phyloP scores from a whole-genome alignment of 1,140 invertebrate genomes.

The Aradophagus sp. region DNA sequence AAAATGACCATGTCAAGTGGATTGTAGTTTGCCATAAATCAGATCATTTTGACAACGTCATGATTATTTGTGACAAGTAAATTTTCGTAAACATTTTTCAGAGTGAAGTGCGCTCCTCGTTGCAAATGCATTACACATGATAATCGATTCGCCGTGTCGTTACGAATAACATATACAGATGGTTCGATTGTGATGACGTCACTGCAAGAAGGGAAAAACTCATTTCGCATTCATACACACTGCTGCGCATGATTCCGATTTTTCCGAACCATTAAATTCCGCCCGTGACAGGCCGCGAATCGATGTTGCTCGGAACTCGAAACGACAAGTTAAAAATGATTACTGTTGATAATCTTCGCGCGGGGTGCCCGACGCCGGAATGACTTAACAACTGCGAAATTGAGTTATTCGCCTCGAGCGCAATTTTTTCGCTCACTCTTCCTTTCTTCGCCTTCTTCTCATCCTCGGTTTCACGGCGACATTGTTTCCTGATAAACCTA shows the following conservation, averaged over 20 bases:
- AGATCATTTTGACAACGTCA: no score
- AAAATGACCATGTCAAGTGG: no score
- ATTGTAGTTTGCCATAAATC: neutral
- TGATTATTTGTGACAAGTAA: no score
- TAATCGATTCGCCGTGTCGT: conserved; percentile 41
- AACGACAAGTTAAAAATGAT: conserved; percentile 72
- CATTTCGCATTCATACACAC: conserved; percentile 72
- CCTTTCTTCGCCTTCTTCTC: no score
- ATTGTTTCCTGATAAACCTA: no score
- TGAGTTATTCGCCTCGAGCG: no score
- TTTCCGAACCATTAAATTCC: conserved; percentile 72
- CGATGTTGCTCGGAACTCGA: conserved; percentile 67
- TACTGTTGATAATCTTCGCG: conserved; percentile 60
- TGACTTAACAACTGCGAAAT: conserved; percentile 31
- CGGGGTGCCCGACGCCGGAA: conserved; percentile 23
- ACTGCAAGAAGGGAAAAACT: conserved; percentile 64
- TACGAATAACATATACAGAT: conserved; percentile 50
- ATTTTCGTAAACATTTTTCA: no score
- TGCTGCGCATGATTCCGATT: conserved; percentile 69
- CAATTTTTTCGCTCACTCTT: neutral
- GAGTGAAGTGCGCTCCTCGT: neutral
- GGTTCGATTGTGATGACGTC: conserved; percentile 63
- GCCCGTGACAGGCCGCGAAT: conserved; percentile 62
- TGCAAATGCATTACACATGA: conserved; percentile 31
- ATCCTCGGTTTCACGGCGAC: no score